A percentile compares a stretch with the other conserved stretches of the same genome.
Conservation (phyloP, 2,888 invertebrate genomes). For the Cephus runcator region DNA sequence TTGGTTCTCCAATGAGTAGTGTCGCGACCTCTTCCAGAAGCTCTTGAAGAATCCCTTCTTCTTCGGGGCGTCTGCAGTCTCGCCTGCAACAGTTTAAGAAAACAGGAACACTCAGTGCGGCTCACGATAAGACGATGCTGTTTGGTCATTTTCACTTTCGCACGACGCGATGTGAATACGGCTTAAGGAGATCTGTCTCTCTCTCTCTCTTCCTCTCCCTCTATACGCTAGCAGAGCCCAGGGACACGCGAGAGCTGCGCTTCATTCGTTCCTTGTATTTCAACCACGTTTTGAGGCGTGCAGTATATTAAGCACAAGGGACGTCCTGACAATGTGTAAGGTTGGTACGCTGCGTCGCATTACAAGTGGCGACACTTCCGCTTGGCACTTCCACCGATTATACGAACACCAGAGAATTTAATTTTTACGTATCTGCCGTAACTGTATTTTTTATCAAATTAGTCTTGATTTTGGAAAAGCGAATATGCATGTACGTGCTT, state of each 20-base stretch:
- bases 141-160: background rate
- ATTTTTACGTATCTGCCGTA: background rate
- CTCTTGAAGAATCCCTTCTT: slow-evolving; percentile 90
- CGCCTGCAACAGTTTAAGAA: slow-evolving; percentile 68
- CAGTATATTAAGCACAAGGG: slow-evolving; percentile 30
- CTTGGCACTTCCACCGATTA: slow-evolving; percentile 21
- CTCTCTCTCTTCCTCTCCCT: background rate
- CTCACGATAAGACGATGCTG: background rate
- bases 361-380: slow-evolving; percentile 52
- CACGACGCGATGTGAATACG: background rate
- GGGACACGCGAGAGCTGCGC: background rate
- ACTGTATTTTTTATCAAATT: background rate
- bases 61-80: slow-evolving; percentile 76
- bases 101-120: slow-evolving; percentile 20
- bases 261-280: slow-evolving; percentile 25
- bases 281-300: slow-evolving; percentile 41
- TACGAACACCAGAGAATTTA: background rate
- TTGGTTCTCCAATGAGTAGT: slow-evolving; percentile 88
- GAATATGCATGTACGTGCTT: background rate
- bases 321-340: slow-evolving; percentile 27
- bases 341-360: slow-evolving; percentile 39
- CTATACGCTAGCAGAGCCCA: background rate
- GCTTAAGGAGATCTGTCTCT: background rate
- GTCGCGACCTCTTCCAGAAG: slow-evolving; percentile 89
- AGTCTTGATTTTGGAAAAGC: background rate